These are phyloP conservation scores for Vombatus ursinus DNA, from an alignment of 2,113 vertebrate species.

Conservation along the genomic window DNA sequence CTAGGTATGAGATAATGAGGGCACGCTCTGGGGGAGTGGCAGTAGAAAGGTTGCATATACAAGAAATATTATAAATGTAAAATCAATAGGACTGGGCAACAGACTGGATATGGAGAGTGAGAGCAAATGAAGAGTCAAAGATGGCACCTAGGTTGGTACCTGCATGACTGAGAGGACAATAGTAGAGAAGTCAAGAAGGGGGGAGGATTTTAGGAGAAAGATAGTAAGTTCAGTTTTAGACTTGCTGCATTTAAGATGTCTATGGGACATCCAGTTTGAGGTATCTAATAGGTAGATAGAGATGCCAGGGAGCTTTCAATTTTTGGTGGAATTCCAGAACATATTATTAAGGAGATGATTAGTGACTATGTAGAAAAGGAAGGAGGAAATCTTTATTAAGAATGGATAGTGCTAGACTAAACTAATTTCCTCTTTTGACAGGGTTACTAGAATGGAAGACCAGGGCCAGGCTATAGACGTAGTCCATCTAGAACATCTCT, in stretches of 20 bases:
- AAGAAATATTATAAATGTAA: neutral
- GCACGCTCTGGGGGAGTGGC: neutral
- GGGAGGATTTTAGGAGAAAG: neutral
- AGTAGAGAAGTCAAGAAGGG: neutral
- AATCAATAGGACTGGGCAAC: neutral
- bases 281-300: neutral
- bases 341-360: neutral
- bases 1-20: neutral
- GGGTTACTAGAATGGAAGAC: neutral
- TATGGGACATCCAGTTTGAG: neutral
- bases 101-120: neutral
- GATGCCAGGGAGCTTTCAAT: neutral
- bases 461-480: neutral
- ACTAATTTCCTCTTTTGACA: neutral
- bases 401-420: neutral
- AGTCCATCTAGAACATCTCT: neutral
- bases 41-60: neutral
- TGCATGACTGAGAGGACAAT: neutral
- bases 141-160: neutral
- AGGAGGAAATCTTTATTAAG: neutral
- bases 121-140: neutral
- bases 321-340: neutral
- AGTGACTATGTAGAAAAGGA: neutral
- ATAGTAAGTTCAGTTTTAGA: neutral
- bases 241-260: neutral